Base-by-base conservation (phyloP, 2,797 vertebrate genomes). In the Acropternis orthonyx region DNA sequence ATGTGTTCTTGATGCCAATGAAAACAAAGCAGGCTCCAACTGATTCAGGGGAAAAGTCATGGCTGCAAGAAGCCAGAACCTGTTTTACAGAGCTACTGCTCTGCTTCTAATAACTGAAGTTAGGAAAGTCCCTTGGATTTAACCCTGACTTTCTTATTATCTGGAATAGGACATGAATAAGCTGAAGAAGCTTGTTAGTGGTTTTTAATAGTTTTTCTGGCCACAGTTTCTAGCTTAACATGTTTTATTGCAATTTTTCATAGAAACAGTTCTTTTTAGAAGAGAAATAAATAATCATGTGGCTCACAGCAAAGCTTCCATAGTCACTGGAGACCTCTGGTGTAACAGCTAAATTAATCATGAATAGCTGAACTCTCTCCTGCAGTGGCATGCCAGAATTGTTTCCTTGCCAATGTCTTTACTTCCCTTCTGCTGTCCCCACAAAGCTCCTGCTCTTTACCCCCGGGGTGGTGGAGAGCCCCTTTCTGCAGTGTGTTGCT, bases 1-100 rank as follows among this genome's bases (percentile, higher is more conserved):
- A 32, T 96, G 92, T 97, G 95, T 98, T 97, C 91, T 68, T 76
- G 32, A 41, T 87, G 97, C 97, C 97, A 98, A 84, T 48, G 77
- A 96, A 97, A 98, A 97, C 69, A 55, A 62, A 92, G 61, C 48
- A 52, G 88, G 71, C 71, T 97, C 94, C 87, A 93, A 24, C 37
- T 85, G 89, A 93, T 94, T 95, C 79, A 79, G 82, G 94, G 93
- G 75, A 95, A 94, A 97, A 95, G 88, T 95, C 93, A 73, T 90
- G 56, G 62, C 85, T 95, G 59, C 62, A 55, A 94, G 88, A 92
- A 95, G 86, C 82, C 71, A 93, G 82, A 79, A 80, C 80, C 91
- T 89, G 56, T 65, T 90, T 94, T 91, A 93, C 87, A 80, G 55
- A 93, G 90, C 95, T 91, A 95, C 89, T 69, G 43, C 92, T 96